These are phyloP conservation scores for Dinocampus coccinellae DNA, from an alignment of 2,888 invertebrate genomes.

Conservation along the genomic window DNA sequence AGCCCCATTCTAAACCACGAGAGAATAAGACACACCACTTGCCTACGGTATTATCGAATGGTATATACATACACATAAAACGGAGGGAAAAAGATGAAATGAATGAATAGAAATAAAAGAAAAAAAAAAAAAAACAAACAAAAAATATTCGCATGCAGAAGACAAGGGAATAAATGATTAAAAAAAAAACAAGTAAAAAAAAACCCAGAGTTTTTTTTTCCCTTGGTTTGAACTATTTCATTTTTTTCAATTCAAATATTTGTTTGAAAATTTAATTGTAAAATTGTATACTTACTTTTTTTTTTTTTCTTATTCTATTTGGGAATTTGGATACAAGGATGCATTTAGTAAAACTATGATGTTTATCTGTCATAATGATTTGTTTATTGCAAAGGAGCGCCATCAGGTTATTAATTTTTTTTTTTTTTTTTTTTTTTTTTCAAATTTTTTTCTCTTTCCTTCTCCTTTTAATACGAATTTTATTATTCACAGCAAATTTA, in stretches of 20 bases:
- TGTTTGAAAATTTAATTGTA: too few species aligned
- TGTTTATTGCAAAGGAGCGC: constrained; percentile 67
- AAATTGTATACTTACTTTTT: too few species aligned
- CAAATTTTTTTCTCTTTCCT: constrained; percentile 48
- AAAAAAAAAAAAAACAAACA: not conserved
- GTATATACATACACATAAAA: not conserved
- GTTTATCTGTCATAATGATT: constrained; percentile 61
- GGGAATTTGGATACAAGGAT: not conserved
- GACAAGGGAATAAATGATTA: too few species aligned
- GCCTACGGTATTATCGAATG: not conserved
- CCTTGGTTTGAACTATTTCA: too few species aligned
- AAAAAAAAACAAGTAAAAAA: too few species aligned
- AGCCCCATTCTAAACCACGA: constrained; percentile 3
- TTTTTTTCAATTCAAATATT: too few species aligned
- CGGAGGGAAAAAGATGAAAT: not conserved
- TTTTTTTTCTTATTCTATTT: too few species aligned
- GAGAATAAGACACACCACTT: constrained; percentile 11
- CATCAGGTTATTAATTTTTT: constrained; percentile 10
- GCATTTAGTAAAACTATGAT: not conserved
- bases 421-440: too few species aligned
- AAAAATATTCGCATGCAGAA: not conserved
- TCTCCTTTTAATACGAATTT: constrained; percentile 50
- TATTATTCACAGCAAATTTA: constrained; percentile 50
- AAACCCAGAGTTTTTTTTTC: too few species aligned
- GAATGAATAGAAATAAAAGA: not conserved